Evolutionary conservation across 2,113 vertebrate species (phyloP).

Genomic region (Hypomesus transpacificus): DNA sequence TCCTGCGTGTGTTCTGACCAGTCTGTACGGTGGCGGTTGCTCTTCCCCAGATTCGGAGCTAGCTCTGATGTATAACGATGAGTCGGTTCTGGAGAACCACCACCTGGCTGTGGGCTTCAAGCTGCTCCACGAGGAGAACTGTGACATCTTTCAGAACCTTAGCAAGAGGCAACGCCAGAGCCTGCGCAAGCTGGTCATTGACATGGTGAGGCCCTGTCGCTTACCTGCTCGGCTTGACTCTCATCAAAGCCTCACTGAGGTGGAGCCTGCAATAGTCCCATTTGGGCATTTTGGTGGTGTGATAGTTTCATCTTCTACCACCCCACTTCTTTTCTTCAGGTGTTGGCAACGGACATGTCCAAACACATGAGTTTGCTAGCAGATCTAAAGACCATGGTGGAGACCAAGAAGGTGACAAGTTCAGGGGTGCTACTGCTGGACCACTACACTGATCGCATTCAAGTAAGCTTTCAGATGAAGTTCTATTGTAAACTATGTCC

Average conservation of each 20-base stretch:
- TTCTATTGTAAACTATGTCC: neutral
- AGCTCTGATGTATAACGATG: slow-evolving; percentile 94
- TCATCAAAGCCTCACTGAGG: too few relatives aligned
- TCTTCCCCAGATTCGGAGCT: slow-evolving; percentile 83
- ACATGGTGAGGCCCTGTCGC: slow-evolving; percentile 76
- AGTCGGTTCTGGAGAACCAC: slow-evolving; percentile 93
- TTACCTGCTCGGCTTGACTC: too few relatives aligned
- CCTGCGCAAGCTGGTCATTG: slow-evolving; percentile 91
- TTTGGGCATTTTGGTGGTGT: too few relatives aligned
- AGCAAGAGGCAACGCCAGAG: slow-evolving; percentile 86
- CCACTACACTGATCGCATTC: slow-evolving; percentile 90
- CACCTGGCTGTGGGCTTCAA: slow-evolving; percentile 94
- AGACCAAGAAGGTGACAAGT: slow-evolving; percentile 95
- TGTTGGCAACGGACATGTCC: slow-evolving; percentile 94
- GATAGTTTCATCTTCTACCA: neutral
- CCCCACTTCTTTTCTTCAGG: slow-evolving; percentile 60
- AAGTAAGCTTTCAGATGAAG: slow-evolving; percentile 66
- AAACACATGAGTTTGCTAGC: slow-evolving; percentile 95
- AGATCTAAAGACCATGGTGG: slow-evolving; percentile 94
- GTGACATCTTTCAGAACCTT: slow-evolving; percentile 94
- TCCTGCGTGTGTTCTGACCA: neutral
- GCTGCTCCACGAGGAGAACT: slow-evolving; percentile 92
- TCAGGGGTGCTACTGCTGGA: slow-evolving; percentile 90
- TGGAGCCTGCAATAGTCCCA: too few relatives aligned
- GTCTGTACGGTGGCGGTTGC: neutral